A percentile compares a stretch with the other conserved stretches of the same genome.
Evolutionary conservation across 2,113 vertebrate genomes (phyloP).

Genomic region (Castor canadensis): DNA sequence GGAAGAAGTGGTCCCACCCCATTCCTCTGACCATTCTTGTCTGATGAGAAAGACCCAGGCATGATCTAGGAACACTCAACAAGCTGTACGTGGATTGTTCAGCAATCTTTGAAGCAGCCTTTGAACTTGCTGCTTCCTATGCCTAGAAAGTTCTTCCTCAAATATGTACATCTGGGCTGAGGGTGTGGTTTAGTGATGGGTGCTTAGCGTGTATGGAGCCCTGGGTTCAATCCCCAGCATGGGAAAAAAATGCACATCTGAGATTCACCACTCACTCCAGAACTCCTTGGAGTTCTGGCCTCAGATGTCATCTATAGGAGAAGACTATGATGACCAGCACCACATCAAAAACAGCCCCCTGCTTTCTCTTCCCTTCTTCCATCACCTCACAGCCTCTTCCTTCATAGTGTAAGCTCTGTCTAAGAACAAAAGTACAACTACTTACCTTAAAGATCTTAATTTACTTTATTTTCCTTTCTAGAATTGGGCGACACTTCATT

Average conservation of each 20-base stretch:
- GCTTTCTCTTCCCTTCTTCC: background rate
- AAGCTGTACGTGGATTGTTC: no score
- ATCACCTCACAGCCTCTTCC: background rate
- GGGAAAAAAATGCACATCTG: background rate
- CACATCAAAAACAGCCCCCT: background rate
- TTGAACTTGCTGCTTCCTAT: background rate
- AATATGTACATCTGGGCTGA: background rate
- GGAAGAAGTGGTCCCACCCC: no score
- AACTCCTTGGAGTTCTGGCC: background rate
- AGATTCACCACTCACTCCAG: background rate
- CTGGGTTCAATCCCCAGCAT: background rate
- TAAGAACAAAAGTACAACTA: background rate
- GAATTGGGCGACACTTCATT: background rate
- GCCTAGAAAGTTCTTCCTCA: background rate
- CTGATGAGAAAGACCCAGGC: background rate
- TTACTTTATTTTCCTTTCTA: background rate
- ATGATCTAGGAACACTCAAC: no score
- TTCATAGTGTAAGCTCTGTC: background rate
- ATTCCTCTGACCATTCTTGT: background rate
- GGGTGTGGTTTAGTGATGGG: background rate
- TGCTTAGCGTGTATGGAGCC: background rate
- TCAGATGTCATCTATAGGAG: background rate
- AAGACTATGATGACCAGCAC: no score
- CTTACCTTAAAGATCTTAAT: background rate
- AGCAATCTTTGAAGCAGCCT: no score